Base-by-base conservation (phyloP, 2,888 invertebrate species). In the Drosophila lutescens region DNA sequence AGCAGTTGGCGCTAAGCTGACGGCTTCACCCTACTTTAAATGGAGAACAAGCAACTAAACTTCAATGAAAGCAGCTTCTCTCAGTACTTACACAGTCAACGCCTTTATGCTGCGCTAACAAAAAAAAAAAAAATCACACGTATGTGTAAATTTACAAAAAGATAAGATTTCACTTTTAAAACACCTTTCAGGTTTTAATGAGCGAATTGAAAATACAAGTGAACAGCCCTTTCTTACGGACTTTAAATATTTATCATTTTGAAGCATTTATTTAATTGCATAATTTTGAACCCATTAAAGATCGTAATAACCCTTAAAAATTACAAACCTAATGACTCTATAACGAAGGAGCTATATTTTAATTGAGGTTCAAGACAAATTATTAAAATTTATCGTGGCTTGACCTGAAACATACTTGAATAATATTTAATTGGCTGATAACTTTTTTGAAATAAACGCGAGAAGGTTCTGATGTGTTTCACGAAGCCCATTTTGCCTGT, bases 21-120 rank as follows among this genome's bases (percentile, higher is more conserved):
- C 62, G 17, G 34, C 53, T 40, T 26, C 40, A 17, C 23, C 34
- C 56, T 67, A 53, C 65, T 74, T 57, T 69, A 72, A 75, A 66
- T 56, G 58, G 49, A 53, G 30, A 60, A 41, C 46, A 57, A 41
- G 43, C 61, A 47, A 58, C 53, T 51, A 46, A 60, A 61, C 68
- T 70, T 47, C 20, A 38, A 43, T 30, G 66, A 59, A 70, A 57
- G 79, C 79, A 71, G 65, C 73, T 68, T 61, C 65, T 44, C n/a
- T 51, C 55, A 74, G 68, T 51, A 71, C 86, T 80, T 74, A 17
- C 63, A 62, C 80, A 86, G 84, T 81, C 80, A 76, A 86, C 86
- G 76, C 80, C 80, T 81, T 74, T 63, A 50, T 54, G 44, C 23
- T 32, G 46, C 57, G 68, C 57, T 69, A 79, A 78, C 70, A 71